These are phyloP conservation scores for Acanthosepion pharaonis DNA, from an alignment of 2,888 invertebrate genomes.

Conservation along the genomic window DNA sequence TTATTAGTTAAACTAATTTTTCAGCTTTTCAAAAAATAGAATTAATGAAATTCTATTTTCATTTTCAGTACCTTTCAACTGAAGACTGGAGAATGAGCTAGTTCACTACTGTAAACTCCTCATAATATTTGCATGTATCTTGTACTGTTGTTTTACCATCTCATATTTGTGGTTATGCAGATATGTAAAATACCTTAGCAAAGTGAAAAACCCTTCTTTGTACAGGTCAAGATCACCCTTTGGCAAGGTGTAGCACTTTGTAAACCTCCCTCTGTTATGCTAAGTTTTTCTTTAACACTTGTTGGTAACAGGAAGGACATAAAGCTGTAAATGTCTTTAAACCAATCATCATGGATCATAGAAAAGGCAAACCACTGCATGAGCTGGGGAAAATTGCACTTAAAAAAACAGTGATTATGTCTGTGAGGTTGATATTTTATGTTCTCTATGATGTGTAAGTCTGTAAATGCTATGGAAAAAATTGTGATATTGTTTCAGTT, in stretches of 20 bases:
- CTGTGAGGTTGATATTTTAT: background rate
- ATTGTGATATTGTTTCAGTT: background rate
- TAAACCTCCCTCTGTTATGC: background rate
- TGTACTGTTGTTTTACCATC: background rate
- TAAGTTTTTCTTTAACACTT: background rate
- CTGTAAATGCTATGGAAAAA: background rate
- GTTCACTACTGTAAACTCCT: constrained; percentile 33
- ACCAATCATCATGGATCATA: background rate
- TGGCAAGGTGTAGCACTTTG: background rate
- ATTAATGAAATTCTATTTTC: constrained; percentile 4
- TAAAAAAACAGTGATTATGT: background rate
- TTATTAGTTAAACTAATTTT: background rate
- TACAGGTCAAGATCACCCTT: background rate
- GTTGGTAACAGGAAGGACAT: background rate
- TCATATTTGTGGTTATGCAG: background rate
- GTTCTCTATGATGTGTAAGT: background rate
- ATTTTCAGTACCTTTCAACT: background rate
- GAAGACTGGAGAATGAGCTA: background rate
- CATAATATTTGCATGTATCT: background rate
- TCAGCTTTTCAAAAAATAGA: background rate
- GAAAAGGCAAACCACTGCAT: background rate
- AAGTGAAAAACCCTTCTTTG: background rate
- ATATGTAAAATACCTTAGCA: background rate
- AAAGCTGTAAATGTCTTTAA: background rate
- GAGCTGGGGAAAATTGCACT: background rate